phyloP scores from a whole-genome alignment of 1,140 invertebrate species.

The Heliconius melpomene region DNA sequence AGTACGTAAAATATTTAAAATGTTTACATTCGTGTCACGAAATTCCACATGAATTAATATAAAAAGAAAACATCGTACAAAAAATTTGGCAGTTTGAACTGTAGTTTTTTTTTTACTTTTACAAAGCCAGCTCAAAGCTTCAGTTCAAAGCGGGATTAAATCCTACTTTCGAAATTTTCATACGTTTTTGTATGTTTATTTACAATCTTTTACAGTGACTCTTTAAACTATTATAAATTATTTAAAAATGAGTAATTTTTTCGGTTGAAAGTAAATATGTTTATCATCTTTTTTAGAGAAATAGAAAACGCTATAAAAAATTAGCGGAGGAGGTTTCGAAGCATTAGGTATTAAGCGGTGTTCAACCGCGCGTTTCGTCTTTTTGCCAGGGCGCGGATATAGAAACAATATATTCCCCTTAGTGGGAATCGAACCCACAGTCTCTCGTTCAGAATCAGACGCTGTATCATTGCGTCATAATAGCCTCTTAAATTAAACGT shows the following conservation, averaged over 20 bases:
- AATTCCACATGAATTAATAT: background rate
- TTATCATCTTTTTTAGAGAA: no score
- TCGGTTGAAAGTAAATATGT: no score
- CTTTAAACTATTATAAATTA: background rate
- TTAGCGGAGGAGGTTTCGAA: background rate
- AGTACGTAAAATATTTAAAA: no score
- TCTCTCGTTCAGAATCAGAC: no score
- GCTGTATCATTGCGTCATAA: no score
- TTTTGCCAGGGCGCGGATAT: background rate
- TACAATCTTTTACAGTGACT: background rate
- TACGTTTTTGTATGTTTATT: background rate
- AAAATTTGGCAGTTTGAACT: slow-evolving; percentile 1
- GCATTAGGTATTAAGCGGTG: no score
- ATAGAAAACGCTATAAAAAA: background rate
- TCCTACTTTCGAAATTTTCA: background rate
- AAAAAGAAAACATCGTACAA: background rate
- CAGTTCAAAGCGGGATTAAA: slow-evolving; percentile 8
- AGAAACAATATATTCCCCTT: background rate
- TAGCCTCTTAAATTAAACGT: background rate
- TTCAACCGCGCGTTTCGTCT: no score
- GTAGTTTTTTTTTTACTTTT: background rate
- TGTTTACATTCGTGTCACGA: no score
- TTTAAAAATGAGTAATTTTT: background rate
- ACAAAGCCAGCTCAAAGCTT: background rate
- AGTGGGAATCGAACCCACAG: no score